Conservation (phyloP, 2,888 invertebrate genomes). For the Hylaea fasciaria region DNA sequence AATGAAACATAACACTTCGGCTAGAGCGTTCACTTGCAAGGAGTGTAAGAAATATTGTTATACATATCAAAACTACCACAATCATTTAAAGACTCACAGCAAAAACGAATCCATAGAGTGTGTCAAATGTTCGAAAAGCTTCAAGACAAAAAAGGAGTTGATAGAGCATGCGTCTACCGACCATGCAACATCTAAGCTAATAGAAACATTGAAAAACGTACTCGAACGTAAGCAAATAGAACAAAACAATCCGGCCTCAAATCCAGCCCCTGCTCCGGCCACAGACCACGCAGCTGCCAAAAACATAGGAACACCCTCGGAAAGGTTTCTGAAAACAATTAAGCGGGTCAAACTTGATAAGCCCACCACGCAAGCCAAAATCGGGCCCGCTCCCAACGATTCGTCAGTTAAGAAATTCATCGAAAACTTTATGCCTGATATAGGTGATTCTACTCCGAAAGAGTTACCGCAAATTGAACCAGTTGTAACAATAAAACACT, state of each 20-base stretch:
- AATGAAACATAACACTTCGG: conserved; percentile 21
- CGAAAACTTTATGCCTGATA: conserved; percentile 71
- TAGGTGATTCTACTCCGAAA: conserved; percentile 41
- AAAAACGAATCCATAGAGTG: conserved; percentile 60
- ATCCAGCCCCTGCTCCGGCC: too few species aligned
- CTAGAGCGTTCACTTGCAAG: conserved; percentile 59
- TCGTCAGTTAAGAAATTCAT: conserved; percentile 70
- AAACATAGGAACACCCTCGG: conserved; percentile 35
- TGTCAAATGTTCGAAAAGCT: conserved; percentile 64
- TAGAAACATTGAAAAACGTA: conserved; percentile 68
- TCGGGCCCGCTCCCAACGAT: conserved; percentile 49
- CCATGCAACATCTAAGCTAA: conserved; percentile 66
- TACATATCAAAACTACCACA: conserved; percentile 72
- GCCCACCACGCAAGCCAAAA: conserved; percentile 44
- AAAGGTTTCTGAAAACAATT: conserved; percentile 58
- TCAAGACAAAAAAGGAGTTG: conserved; percentile 56
- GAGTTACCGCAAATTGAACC: conserved; percentile 28
- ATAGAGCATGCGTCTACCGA: conserved; percentile 55
- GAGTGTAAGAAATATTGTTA: conserved; percentile 72
- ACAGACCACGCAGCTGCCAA: too few species aligned
- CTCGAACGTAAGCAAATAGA: conserved; percentile 57
- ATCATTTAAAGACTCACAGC: conserved; percentile 66
- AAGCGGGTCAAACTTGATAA: conserved; percentile 51
- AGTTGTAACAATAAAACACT: conserved; percentile 49
- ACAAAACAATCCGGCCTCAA: conserved; percentile 32